phyloP scores from a whole-genome alignment of 2,113 vertebrate genomes.

The Dolichallabes microphthalmus region DNA sequence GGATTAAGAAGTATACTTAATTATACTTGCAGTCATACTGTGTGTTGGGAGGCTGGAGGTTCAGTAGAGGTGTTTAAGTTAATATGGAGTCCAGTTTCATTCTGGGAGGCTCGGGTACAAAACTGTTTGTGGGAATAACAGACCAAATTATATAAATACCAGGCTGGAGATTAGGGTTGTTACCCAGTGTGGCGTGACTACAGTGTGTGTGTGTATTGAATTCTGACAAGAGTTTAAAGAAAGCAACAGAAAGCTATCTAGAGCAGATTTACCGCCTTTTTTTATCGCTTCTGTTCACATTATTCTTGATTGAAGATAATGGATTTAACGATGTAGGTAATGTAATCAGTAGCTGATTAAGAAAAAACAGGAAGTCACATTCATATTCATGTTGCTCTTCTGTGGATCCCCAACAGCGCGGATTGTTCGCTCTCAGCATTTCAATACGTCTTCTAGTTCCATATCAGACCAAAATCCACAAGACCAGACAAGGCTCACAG shows the following conservation, averaged over 20 bases:
- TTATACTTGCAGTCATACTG: too few species aligned
- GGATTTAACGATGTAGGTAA: not conserved
- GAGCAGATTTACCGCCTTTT: not conserved
- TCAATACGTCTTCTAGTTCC: not conserved
- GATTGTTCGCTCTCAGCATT: not conserved
- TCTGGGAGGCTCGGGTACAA: too few species aligned
- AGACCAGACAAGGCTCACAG: not conserved
- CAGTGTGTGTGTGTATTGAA: too few species aligned
- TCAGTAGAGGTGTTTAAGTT: too few species aligned
- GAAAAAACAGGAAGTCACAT: not conserved
- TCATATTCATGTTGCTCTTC: not conserved
- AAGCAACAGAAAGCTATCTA: not conserved
- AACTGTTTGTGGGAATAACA: too few species aligned
- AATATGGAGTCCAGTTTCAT: too few species aligned
- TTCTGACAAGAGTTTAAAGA: not conserved
- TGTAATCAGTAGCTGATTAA: constrained; percentile 24
- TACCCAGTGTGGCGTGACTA: too few species aligned
- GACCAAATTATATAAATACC: too few species aligned
- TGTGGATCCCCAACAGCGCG: not conserved
- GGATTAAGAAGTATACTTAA: too few species aligned
- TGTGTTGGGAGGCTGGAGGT: too few species aligned
- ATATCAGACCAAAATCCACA: too few species aligned
- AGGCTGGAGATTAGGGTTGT: too few species aligned
- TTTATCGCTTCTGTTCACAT: not conserved
- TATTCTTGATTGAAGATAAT: not conserved